These are phyloP conservation scores for Myioborus melanocephalus DNA, from an alignment of 2,797 vertebrate genomes.

Conservation along the genomic window DNA sequence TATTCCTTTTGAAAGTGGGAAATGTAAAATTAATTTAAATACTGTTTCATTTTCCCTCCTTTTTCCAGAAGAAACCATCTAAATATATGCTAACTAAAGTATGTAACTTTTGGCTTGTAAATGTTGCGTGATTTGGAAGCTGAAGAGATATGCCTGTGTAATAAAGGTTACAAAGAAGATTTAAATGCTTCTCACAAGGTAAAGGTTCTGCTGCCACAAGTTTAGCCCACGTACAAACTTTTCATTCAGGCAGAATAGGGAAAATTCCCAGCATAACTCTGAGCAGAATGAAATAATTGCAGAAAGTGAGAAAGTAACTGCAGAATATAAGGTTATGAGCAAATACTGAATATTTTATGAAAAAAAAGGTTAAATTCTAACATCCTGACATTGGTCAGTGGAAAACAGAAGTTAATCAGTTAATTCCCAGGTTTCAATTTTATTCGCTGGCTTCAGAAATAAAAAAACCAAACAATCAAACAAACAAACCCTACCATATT, in stretches of 20 bases:
- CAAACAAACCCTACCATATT: rapidly evolving
- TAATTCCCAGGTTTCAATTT: background rate
- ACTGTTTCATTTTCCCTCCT: background rate
- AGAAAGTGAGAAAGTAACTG: background rate
- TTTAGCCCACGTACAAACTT: background rate
- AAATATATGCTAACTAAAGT: background rate
- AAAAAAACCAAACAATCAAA: background rate
- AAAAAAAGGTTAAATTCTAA: background rate
- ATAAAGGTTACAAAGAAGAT: background rate
- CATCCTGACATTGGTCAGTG: rapidly evolving
- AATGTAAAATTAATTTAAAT: background rate
- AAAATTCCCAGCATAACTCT: background rate
- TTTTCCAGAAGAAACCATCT: background rate
- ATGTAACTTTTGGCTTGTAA: background rate
- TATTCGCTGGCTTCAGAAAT: background rate
- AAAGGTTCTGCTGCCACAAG: background rate
- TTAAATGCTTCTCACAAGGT: background rate
- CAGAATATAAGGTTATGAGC: background rate
- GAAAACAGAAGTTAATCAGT: background rate
- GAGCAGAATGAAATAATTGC: background rate
- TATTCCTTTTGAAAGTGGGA: background rate
- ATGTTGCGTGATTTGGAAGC: background rate
- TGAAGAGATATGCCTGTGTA: background rate
- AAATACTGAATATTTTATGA: background rate
- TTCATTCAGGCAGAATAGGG: background rate